Evolutionary conservation across 2,113 vertebrate species (phyloP), one percentile per base, ranked within the genome.

Genomic region (Cheirogaleus medius): DNA sequence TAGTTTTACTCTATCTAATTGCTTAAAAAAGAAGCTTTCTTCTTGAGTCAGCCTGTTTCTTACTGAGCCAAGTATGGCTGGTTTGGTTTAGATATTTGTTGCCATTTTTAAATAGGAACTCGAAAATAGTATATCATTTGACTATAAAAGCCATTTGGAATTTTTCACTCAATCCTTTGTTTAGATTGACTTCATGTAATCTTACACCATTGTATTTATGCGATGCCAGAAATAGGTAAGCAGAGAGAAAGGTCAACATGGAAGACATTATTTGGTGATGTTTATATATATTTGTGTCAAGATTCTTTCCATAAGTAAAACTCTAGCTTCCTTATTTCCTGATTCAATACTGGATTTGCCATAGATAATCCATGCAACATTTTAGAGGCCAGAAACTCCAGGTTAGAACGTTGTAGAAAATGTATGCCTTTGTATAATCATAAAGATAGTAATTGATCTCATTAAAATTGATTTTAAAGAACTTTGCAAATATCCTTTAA

Each of bases 261-360:
- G 15, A 96, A 92, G 54, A 63, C 21, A n/a, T 47, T 42, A 12
- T 92, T 83, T 56, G 34, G 20, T n/a, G 25, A 73, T 90, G 29
- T 77, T 56, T 93, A 78, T 42, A 20, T 66, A 18, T 87, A 29
- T 87, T 54, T 94, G 77, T 90, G 14, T 82, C 66, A 17, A 63
- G 6, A 4, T 69, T 89, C 32, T 34, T 95, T 91, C 39, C 37
- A 92, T 90, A 89, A 96, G 85, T 54, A 96, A 11, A 68, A 27
- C 21, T 87, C 15, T 58, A 74, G 14, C 29, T 85, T 93, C 44
- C 32, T 87, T 49, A 87, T 66, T 95, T 95, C 32, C 60, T 94
- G 54, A 90, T 71, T 92, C 25, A 90, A 44, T 96, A 90, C 95
- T 92, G 93, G 25, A 92, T 78, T 96, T 92, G 2, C n/a, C 54